These are phyloP conservation scores for Caranx ignobilis DNA, from an alignment of 2,113 vertebrate genomes.

Conservation along the genomic window DNA sequence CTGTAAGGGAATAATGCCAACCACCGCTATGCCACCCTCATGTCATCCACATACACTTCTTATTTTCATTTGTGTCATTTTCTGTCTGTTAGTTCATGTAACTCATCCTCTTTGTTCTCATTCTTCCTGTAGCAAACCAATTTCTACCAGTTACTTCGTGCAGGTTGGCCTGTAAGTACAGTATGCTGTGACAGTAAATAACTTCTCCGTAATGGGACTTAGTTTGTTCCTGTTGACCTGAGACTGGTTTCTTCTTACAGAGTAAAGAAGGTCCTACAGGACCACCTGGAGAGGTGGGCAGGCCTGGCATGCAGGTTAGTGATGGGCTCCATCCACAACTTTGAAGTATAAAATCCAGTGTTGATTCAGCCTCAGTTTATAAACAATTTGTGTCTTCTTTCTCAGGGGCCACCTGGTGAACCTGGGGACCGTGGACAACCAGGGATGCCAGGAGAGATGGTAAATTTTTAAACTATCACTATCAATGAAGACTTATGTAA, in stretches of 20 bases:
- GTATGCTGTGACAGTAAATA: slow-evolving; percentile 68
- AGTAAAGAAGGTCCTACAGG: slow-evolving; percentile 83
- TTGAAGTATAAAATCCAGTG: background rate
- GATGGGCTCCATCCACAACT: background rate
- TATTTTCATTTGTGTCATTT: background rate
- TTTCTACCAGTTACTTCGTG: slow-evolving; percentile 87
- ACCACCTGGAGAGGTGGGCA: slow-evolving; percentile 87
- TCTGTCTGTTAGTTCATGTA: background rate
- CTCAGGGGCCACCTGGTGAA: slow-evolving; percentile 86
- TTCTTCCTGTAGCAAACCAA: slow-evolving; percentile 85
- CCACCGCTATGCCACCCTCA: too few relatives aligned
- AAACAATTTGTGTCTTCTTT: background rate
- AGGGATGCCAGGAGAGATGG: slow-evolving; percentile 85
- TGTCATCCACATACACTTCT: background rate
- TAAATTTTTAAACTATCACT: slow-evolving; percentile 57
- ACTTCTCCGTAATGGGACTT: background rate
- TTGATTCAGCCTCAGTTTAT: background rate
- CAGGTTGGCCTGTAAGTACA: slow-evolving; percentile 93
- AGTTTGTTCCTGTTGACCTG: slow-evolving; percentile 42
- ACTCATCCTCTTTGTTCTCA: background rate
- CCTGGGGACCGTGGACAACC: slow-evolving; percentile 84
- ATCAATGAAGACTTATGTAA: background rate
- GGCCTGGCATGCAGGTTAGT: slow-evolving; percentile 85
- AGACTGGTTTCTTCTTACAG: slow-evolving; percentile 79
- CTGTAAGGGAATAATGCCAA: too few relatives aligned